Conservation (phyloP, 2,888 invertebrate genomes). For the Amiota communis region DNA sequence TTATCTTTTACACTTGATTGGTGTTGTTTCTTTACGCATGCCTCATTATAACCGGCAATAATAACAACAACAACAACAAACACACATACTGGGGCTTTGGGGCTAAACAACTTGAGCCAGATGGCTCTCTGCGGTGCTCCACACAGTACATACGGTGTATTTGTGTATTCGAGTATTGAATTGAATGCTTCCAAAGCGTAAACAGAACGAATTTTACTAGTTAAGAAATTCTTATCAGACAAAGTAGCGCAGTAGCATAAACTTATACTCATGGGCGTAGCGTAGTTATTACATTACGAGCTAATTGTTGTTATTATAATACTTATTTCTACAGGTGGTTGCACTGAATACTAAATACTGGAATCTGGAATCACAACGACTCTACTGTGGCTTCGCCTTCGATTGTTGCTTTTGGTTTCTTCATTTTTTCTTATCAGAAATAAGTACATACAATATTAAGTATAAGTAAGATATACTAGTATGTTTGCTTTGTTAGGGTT, state of each 20-base stretch:
- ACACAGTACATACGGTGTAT: too few relatives aligned
- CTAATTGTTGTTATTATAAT: constrained; percentile 29
- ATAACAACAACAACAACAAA: background rate
- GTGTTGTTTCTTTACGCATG: background rate
- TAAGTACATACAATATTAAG: too few relatives aligned
- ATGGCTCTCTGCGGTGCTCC: too few relatives aligned
- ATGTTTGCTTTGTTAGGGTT: constrained; percentile 35
- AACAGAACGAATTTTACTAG: too few relatives aligned
- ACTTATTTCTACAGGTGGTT: constrained; percentile 61
- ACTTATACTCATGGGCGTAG: background rate
- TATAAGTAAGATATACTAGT: too few relatives aligned
- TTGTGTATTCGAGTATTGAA: too few relatives aligned
- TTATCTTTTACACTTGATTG: too few relatives aligned
- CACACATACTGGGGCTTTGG: too few relatives aligned
- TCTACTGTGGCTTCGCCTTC: background rate
- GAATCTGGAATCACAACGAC: too few relatives aligned
- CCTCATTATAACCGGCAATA: constrained; percentile 9
- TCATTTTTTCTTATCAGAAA: constrained; percentile 2
- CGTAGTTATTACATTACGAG: constrained; percentile 39
- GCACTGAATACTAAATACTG: constrained; percentile 58
- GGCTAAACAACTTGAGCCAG: too few relatives aligned
- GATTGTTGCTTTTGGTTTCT: background rate
- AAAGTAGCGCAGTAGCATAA: constrained; percentile 10
- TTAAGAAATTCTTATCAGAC: background rate
- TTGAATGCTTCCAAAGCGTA: background rate